Evolutionary conservation across 2,888 invertebrate genomes (phyloP), one percentile per base, ranked within the genome.

Genomic region (Acleris emargana): DNA sequence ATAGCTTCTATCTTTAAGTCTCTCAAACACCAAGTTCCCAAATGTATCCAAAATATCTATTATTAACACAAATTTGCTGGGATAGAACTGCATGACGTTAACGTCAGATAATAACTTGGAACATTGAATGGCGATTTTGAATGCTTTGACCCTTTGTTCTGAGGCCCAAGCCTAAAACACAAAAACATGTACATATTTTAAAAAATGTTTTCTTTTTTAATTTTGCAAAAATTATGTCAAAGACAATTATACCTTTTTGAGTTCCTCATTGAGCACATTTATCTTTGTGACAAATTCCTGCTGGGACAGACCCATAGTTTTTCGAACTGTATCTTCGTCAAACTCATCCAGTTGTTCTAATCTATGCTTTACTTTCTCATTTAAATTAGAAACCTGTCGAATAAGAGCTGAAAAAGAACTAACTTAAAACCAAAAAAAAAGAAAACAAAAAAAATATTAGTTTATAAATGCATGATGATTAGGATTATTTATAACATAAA

Each of bases 101-200:
- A 97, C 96, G 82, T 99, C 98, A 2, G 97, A 95, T 62, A 99
- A 90, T 76, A 99, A 93, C 89, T 99, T 99, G 45, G 99, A 97
- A 88, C 99, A 98, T 93, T 99, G 99, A 74, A 99, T 99, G 1
- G 96, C 97, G 79, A 99, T 99, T 94, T 99, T 99, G 47, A 99
- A 94, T 5, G 99, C 97, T 91, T 98, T 98, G 0, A 98, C 98
- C 74, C 99, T 94, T 86, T 99, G 98, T 88, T 99, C 99, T 28
- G 96, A 95, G 76, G 97, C 95, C 99, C 99, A 99, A 7, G 99
- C 98, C 85, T 94, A 72, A n/a, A 80, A 81, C 66, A 58, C 38
- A 58, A 45, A 45, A 38, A 57, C 7, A 50, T n/a, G n/a, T n/a
- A n/a, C n/a, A n/a, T n/a, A n/a, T n/a, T n/a, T n/a, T n/a, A n/a